Percentiles rank a stretch among this genome's conserved stretches.
Conservation (phyloP, 2,888 invertebrate species). For the Frankliniella intonsa region DNA sequence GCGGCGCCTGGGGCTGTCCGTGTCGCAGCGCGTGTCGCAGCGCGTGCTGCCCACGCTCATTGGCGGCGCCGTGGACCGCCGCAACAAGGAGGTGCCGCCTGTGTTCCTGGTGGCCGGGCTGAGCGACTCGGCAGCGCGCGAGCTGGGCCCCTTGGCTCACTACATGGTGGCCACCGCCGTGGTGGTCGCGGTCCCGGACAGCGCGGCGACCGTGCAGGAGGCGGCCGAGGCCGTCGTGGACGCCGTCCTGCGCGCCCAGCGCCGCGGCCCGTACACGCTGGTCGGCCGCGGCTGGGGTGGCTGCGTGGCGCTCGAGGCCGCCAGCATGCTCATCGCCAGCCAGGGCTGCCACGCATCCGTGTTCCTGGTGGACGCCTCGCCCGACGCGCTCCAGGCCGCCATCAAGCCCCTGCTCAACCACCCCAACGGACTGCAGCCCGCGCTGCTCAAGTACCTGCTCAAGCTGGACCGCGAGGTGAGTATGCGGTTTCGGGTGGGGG, state of each 20-base stretch:
- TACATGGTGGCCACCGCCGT: conserved; percentile 31
- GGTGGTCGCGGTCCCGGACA: conserved; percentile 13
- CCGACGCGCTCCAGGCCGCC: conserved; percentile 27
- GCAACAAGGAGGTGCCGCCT: conserved; percentile 31
- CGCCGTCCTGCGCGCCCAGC: conserved; percentile 28
- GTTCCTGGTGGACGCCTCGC: conserved; percentile 32
- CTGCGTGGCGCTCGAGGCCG: conserved; percentile 31
- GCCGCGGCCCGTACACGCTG: conserved; percentile 31
- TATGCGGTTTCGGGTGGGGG: neutral
- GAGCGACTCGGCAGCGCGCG: neutral
- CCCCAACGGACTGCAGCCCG: neutral
- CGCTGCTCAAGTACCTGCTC: conserved; percentile 5
- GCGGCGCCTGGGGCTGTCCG: neutral
- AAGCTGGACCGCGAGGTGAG: conserved; percentile 15
- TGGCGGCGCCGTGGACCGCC: neutral
- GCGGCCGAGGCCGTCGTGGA: conserved; percentile 21
- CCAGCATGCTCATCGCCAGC: conserved; percentile 1
- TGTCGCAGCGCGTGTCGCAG: neutral
- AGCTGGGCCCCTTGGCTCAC: neutral
- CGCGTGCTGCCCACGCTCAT: conserved; percentile 11
- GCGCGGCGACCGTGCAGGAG: conserved; percentile 23
- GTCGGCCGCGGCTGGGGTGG: conserved; percentile 32
- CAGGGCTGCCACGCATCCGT: conserved; percentile 9
- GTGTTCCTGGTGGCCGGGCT: conserved; percentile 32
- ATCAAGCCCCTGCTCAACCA: conserved; percentile 18